These are phyloP conservation scores for Drosophila flavopinicola DNA, from an alignment of 2,888 invertebrate genomes.

Conservation along the genomic window DNA sequence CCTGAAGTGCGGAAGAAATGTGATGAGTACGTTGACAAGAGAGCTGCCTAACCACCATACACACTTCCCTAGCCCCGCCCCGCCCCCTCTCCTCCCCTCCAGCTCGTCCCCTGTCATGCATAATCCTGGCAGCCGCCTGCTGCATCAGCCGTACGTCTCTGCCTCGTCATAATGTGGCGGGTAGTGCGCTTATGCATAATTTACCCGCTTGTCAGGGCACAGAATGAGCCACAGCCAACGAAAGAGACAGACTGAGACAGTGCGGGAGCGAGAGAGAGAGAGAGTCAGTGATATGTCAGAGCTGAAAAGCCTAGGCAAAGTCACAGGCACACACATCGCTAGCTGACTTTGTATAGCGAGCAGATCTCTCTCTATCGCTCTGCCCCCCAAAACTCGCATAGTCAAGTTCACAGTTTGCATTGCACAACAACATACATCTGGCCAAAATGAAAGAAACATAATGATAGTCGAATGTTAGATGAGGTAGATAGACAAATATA, in stretches of 20 bases:
- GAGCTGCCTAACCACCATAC: slow-evolving; percentile 54
- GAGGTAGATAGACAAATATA: not conserved
- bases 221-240: slow-evolving; percentile 31
- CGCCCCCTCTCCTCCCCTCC: slow-evolving; percentile 11
- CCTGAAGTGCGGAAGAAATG: slow-evolving; percentile 52
- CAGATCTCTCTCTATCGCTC: no score
- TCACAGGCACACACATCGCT: slow-evolving; percentile 29
- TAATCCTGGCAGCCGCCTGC: slow-evolving; percentile 70
- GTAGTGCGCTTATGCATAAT: slow-evolving; percentile 79
- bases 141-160: slow-evolving; percentile 73
- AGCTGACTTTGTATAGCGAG: slow-evolving; percentile 22
- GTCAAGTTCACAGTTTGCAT: slow-evolving; percentile 20
- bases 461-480: slow-evolving; percentile 1
- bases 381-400: slow-evolving; percentile 22
- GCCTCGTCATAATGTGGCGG: slow-evolving; percentile 76
- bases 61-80: not conserved
- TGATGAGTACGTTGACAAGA: slow-evolving; percentile 77
- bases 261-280: not conserved
- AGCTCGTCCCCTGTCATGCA: slow-evolving; percentile 66
- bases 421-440: not conserved
- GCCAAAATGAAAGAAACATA: not conserved
- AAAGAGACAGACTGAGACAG: slow-evolving; percentile 6
- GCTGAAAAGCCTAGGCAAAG: slow-evolving; percentile 48
- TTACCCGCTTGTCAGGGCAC: slow-evolving; percentile 68
- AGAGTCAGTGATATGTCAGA: slow-evolving; percentile 41